Conservation (phyloP, 35 echinoderm and acorn worm genomes). For the Lytechinus pictus region DNA sequence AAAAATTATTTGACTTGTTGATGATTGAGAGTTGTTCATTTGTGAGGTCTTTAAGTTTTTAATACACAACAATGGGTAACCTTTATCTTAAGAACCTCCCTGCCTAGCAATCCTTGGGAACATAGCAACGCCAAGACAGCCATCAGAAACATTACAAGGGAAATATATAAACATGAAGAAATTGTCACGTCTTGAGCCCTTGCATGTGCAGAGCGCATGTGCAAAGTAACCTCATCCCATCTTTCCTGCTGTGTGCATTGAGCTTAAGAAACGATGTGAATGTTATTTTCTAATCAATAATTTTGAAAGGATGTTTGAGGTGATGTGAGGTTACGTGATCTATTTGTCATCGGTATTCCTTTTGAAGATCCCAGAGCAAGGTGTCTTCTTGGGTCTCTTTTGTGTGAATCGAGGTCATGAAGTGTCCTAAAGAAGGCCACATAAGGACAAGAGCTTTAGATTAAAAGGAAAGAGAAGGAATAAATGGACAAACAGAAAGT, state of each 20-base stretch:
- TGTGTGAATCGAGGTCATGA: background rate
- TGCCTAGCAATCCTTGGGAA: background rate
- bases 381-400: background rate
- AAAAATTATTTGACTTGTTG: background rate
- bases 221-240: background rate
- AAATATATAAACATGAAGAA: background rate
- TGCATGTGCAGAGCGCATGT: no score
- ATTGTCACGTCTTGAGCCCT: background rate
- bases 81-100: background rate
- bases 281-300: constrained; percentile 8
- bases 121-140: background rate
- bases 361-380: background rate
- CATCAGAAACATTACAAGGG: background rate
- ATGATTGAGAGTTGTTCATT: background rate
- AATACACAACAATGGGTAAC: background rate
- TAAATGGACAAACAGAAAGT: background rate
- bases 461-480: background rate
- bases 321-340: background rate
- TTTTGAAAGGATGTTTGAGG: background rate
- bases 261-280: background rate
- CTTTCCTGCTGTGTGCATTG: background rate
- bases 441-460: background rate
- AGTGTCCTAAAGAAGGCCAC: background rate
- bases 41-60: background rate
- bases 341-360: background rate